phyloP scores from a whole-genome alignment of 1,140 invertebrate genomes.

The Berghia stephanieae region DNA sequence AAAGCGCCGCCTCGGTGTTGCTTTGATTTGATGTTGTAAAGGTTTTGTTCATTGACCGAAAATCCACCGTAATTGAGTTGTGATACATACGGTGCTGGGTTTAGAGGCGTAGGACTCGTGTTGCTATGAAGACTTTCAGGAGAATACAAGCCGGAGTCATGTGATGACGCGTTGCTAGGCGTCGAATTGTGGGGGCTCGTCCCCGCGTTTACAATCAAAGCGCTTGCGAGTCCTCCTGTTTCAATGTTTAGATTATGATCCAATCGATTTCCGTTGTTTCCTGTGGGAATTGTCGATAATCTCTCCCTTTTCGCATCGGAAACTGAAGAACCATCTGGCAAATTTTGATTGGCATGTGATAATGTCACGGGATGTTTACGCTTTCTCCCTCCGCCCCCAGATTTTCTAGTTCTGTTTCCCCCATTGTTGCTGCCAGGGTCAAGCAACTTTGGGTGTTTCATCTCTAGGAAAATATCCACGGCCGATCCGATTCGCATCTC shows the following conservation, averaged over 20 bases:
- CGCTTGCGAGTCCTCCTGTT: neutral
- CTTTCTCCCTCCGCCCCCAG: neutral
- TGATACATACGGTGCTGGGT: too few relatives aligned
- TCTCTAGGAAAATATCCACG: slow-evolving; percentile 28
- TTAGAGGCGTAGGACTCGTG: slow-evolving; percentile 34
- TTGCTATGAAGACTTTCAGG: slow-evolving; percentile 41
- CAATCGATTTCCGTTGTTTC: neutral
- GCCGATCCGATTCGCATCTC: slow-evolving; percentile 21
- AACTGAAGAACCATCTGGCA: too few relatives aligned
- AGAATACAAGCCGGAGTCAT: slow-evolving; percentile 43
- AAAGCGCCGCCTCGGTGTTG: too few relatives aligned
- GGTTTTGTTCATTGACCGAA: too few relatives aligned
- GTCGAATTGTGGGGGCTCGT: slow-evolving; percentile 36
- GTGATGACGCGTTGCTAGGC: slow-evolving; percentile 35
- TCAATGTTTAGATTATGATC: neutral
- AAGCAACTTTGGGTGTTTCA: slow-evolving; percentile 14
- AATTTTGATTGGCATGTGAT: neutral
- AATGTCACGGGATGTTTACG: neutral
- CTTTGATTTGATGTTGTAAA: too few relatives aligned
- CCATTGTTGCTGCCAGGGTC: neutral
- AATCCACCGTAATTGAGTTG: too few relatives aligned
- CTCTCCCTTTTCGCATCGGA: too few relatives aligned
- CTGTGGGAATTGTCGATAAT: neutral
- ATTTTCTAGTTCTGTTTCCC: neutral
- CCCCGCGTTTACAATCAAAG: too few relatives aligned